Evolutionary conservation across 2,113 vertebrate species (phyloP), one percentile per base, ranked within the genome.

Genomic region (Corydoras maculifer): DNA sequence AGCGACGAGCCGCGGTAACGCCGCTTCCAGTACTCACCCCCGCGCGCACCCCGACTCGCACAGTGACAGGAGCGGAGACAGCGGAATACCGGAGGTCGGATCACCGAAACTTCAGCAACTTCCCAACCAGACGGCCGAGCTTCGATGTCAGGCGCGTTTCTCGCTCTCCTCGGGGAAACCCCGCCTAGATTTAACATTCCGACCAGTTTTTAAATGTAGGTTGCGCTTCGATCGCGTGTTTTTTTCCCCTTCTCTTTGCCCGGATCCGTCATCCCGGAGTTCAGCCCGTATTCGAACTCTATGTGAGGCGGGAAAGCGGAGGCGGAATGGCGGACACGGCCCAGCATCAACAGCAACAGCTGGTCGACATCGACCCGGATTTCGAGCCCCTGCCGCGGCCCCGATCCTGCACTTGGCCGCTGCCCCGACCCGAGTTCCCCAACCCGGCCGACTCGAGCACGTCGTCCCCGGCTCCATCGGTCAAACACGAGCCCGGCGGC

Each of bases 341-440:
- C 61, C 89, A 86, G 82, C 89, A 90, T 71, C 83, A 85, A 73
- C 86, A 83, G 81, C 86, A 83, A 82, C 89, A 90, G 75, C 82
- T 88, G 79, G 91, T 91, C 83, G 91, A 91, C 75, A 93, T 92
- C 84, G 91, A 94, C 91, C 90, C 91, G 78, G 93, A 93, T 80
- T 95, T 94, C 62, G 93, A 93, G 86, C 92, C 92, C 61, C 85
- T 93, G 32, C 82, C 91, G 66, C 90, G 91, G 80, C 92, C 88
- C 65, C 94, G 87, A 75, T 97, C 91, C 76, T 98, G 84, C 90
- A 93, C 90, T 82, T 95, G 84, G 91, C 93, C 85, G 70, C 83
- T 97, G 79, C 95, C 88, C 84, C 93, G 85, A 74, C 94, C 88
- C 89, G 93, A 97, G 88, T 92, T 98, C 77, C 88, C 90, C 81